Base-by-base conservation (phyloP, 2,797 vertebrate species). In the Nannoperca australis region DNA sequence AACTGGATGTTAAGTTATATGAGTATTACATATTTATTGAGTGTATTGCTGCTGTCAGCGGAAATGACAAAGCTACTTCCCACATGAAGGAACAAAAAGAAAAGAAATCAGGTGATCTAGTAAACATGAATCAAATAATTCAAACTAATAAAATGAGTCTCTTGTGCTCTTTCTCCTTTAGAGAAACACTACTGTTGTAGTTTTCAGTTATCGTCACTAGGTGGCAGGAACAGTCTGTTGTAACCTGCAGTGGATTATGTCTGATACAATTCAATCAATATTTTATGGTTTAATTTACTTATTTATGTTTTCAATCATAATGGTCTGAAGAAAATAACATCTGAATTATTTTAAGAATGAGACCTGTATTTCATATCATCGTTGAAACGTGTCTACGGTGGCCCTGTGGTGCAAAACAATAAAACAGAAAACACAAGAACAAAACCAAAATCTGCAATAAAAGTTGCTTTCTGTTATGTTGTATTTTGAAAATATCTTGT, bases 171-270 rank as follows among this genome's bases (percentile, higher is more conserved):
- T 38, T 40, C 18, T 27, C 38, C 45, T 12, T 62, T 12, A 15
- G 10, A 49, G 13, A 15, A 45, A 69, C 1, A 17, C 2, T 15
- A 2, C 9, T 27, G 45, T 15, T 80, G 76, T 61, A 78, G 62
- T 77, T 77, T 77, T 32, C 54, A 44, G 0, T 59, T 27, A 0
- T 9, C 17, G 27, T 15, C 89, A 80, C 67, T 71, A 4, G 82
- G 68, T 55, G 83, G 73, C 85, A 88, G 84, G 0, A 73, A 18
- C 40, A 66, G 22, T 20, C 62, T 47, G 18, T 5, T 51, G 20
- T 3, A 22, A 58, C 20, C 51, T 27, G 20, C 9, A 36, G 50
- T 40, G 38, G 40, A 2, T n/a, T 1, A 9, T 14, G 12, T 13
- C 32, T n/a, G 11, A 40, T 22, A 3, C 14, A 63, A 36, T 40